A percentile compares a stretch with the other conserved stretches of the same genome.
These are phyloP conservation scores for Pocota personata DNA, from an alignment of 2,888 invertebrate genomes.

Conservation along the genomic window DNA sequence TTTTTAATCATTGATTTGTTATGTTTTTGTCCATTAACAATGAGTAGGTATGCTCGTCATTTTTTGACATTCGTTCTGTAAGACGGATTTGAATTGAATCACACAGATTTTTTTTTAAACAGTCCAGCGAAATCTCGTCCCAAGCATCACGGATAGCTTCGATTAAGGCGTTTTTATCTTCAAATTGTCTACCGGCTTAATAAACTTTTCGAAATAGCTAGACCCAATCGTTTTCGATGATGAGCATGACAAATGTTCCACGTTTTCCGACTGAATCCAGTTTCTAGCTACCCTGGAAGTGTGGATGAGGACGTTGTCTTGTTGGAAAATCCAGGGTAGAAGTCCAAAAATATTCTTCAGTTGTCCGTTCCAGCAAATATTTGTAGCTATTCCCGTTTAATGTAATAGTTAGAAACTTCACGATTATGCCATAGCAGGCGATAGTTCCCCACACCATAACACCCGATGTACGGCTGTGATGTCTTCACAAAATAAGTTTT, in stretches of 20 bases:
- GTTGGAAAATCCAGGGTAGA: neutral
- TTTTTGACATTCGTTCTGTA: no score
- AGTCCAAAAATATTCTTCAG: neutral
- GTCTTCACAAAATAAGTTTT: no score
- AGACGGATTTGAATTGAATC: neutral
- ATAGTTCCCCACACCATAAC: no score
- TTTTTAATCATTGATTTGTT: no score
- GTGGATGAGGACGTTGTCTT: slow-evolving; percentile 3
- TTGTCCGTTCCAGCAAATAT: no score
- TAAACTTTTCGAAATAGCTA: neutral
- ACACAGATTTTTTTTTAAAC: neutral
- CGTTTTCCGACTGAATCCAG: neutral
- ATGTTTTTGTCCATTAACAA: no score
- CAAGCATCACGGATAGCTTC: neutral
- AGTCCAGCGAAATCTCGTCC: neutral
- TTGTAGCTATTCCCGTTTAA: no score
- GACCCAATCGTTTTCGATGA: neutral
- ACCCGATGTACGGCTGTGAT: no score
- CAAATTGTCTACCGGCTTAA: slow-evolving; percentile 1
- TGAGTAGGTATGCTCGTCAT: no score
- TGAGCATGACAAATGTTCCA: neutral
- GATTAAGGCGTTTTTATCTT: neutral
- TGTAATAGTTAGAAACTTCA: no score
- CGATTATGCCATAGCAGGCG: no score
- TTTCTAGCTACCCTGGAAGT: neutral